These are phyloP conservation scores for Lucilia cuprina DNA, from an alignment of 1,140 invertebrate genomes.

Conservation along the genomic window DNA sequence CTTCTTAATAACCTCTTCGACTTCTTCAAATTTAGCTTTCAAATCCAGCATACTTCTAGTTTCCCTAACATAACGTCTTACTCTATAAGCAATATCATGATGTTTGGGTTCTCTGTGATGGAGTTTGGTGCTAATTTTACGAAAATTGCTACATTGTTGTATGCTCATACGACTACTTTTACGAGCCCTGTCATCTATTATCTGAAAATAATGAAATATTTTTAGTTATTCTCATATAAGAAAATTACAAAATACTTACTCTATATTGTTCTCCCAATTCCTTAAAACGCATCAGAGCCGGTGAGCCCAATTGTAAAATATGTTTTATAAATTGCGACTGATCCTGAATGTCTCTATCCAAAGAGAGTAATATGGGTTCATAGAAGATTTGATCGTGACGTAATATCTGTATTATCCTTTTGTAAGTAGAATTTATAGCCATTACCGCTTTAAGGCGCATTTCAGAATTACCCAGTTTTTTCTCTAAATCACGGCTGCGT, in stretches of 20 bases:
- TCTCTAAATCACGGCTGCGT: conserved; percentile 46
- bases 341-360: conserved; percentile 55
- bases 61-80: conserved; percentile 54
- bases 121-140: conserved; percentile 36
- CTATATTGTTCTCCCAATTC: conserved; percentile 50
- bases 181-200: conserved; percentile 41
- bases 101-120: background rate
- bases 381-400: conserved; percentile 58
- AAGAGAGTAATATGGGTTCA: conserved; percentile 56
- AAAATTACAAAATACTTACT: background rate
- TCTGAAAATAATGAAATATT: conserved; percentile 16
- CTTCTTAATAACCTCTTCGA: conserved; percentile 48
- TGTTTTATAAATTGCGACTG: conserved; percentile 57
- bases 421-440: conserved; percentile 56
- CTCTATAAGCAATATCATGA: background rate
- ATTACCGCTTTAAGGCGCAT: conserved; percentile 57
- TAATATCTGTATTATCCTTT: conserved; percentile 56
- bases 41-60: conserved; percentile 54
- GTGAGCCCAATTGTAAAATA: conserved; percentile 54
- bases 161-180: conserved; percentile 50
- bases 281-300: conserved; percentile 53
- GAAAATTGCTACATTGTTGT: conserved; percentile 44
- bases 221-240: too few species aligned
- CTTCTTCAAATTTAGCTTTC: conserved; percentile 37
- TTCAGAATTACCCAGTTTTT: conserved; percentile 56